Base-by-base conservation (phyloP, 2,113 vertebrate species). In the Morone saxatilis region DNA sequence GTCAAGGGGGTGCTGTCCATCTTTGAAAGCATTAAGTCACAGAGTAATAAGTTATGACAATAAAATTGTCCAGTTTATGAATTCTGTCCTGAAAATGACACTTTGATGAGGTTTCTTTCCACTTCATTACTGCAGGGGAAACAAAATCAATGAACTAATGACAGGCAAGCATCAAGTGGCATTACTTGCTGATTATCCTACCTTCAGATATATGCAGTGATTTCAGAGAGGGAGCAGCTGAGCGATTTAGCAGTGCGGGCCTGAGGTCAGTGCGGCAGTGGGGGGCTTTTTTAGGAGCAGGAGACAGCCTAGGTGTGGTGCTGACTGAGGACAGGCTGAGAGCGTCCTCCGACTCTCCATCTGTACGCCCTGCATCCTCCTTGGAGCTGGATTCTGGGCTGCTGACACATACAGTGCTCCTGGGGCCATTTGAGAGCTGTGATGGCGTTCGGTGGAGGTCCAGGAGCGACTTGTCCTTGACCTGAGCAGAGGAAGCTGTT, bases 361-460 rank as follows among this genome's bases (percentile, higher is more conserved):
- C 97, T 3, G 97, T 99, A 86, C 95, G 98, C 43, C 96, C 91
- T 0, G 97, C 94, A 63, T 98, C 97, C 91, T 97, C 96, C 85
- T 95, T 96, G 84, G 97, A 99, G 86, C 97, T 99, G 62, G 97
- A 99, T 76, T 99, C 98, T 0, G 97, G 97, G 89, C 97, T 99
- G 54, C 97, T 97, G 43, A 97, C 95, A 92, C 96, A 97, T 20
- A 88, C 91, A 0, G 62, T 86, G 85, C 95, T 96, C 80, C 96
- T 95, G 86, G 97, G 92, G 25, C 93, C 91, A 0, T 93, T 97
- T 38, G 96, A 96, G 93, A 96, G 95, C 95, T 87, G 83, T 0
- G 90, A 90, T 1, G 93, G 80, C 2, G 90, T 83, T 48, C 80
- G 91, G 67, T 66, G 82, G 74, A 93, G 85, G 59, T 89, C 93